Percentiles rank a stretch among this genome's conserved stretches.
These are phyloP conservation scores for Leptinotarsa lineolata DNA, from an alignment of 1,140 invertebrate genomes.

Conservation along the genomic window DNA sequence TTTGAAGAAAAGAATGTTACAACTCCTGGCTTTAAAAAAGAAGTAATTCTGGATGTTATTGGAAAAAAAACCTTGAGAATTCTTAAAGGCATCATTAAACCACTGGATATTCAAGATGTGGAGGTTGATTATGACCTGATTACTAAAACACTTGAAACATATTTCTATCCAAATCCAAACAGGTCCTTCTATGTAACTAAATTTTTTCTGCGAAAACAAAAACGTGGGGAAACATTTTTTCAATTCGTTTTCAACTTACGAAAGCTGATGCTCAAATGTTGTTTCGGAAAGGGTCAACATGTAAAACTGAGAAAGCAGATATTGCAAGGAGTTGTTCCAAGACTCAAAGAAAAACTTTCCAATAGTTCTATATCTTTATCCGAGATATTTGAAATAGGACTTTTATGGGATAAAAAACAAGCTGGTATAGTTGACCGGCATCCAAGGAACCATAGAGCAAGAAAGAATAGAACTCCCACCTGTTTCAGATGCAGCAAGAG, in stretches of 20 bases:
- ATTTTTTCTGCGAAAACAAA: neutral
- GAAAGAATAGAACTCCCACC: conserved; percentile 3
- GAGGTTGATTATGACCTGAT: neutral
- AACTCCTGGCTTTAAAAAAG: neutral
- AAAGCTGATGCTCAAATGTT: neutral
- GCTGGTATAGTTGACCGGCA: neutral
- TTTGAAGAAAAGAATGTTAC: neutral
- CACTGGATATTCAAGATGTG: neutral
- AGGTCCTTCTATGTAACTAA: neutral
- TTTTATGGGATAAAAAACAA: neutral
- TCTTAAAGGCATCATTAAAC: neutral
- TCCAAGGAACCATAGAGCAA: conserved; percentile 11
- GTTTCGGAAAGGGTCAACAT: conserved; percentile 2
- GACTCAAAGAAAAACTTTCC: conserved; percentile 2
- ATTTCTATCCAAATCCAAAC: conserved; percentile 9
- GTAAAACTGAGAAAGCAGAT: conserved; percentile 8
- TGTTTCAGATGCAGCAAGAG: conserved; percentile 9
- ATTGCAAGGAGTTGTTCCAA: neutral
- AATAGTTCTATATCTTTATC: neutral
- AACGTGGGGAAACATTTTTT: neutral
- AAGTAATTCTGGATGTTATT: neutral
- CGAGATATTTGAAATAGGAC: conserved; percentile 10
- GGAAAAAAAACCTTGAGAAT: neutral
- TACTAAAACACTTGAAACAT: neutral
- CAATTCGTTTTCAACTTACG: neutral